Base-by-base conservation (phyloP, 2,888 invertebrate genomes). In the Pyralis farinalis region DNA sequence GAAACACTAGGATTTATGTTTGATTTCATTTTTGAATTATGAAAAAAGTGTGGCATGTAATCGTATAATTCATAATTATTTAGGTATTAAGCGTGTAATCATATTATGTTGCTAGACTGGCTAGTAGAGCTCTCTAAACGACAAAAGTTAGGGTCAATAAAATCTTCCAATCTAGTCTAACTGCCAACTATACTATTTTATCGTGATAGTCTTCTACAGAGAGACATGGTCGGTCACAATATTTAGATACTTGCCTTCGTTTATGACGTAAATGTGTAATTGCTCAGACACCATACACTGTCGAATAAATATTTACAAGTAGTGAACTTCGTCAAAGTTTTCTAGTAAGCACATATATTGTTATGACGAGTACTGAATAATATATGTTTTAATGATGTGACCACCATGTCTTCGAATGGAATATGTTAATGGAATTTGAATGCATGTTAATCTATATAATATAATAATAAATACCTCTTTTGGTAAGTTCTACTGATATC, bases 371-470 rank as follows among this genome's bases (percentile, higher is more conserved):
- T 3, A 12, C 8, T 11, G 8, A 31, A 12, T 11, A 12, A 12
- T 7, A 12, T 12, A 31, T 12, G 12, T 1, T 31, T 10, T 42
- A 30, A 50, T 41, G 37, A 46, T 55, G 73, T 76, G 74, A 57
- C 73, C 68, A 55, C 76, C 81, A 75, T 78, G 82, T 71, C 72
- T 63, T 61, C 68, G 63, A 74, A 71, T 69, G 71, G 72, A 82
- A 81, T 78, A 81, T 74, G 77, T 76, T 84, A 86, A 77, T 78
- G 85, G 84, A 85, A 85, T 85, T 84, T 86, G 84, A 87, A 85
- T 85, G 84, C 85, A 88, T 87, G 88, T 88, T 87, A 86, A 83
- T 82, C 84, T 80, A 77, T 77, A 76, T 79, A 69, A 77, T 74
- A 69, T 71, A 63, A 64, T 63, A 77, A 81, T 81, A 80, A 82